Evolutionary conservation across 2,888 invertebrate genomes (phyloP).

Genomic region (Drosophila kuntzei): DNA sequence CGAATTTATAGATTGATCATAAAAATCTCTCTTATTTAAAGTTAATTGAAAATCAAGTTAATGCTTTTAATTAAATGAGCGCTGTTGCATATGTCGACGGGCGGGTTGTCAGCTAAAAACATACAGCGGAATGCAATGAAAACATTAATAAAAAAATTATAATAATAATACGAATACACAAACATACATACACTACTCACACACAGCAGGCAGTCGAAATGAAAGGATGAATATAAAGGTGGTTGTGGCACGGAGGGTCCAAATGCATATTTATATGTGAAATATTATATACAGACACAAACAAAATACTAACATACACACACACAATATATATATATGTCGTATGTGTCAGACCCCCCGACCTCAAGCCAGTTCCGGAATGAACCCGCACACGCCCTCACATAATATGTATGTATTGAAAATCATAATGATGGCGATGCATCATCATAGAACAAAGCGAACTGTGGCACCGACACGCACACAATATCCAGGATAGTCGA

Average conservation of each 20-base stretch:
- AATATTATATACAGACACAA: conserved; percentile 79
- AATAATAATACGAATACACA: conserved; percentile 37
- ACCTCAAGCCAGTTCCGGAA: conserved; percentile 18
- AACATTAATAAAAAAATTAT: conserved; percentile 56
- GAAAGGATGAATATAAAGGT: conserved; percentile 11
- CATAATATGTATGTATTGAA: conserved; percentile 56
- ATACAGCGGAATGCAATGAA: conserved; percentile 70
- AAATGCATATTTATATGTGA: conserved; percentile 79
- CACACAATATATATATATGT: conserved; percentile 3
- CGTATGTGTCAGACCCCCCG: not conserved
- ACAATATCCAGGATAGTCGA: conserved; percentile 56
- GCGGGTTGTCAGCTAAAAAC: conserved; percentile 64
- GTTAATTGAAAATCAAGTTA: conserved; percentile 82
- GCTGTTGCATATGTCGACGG: conserved; percentile 58
- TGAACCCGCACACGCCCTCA: conserved; percentile 12
- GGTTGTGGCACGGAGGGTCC: conserved; percentile 42
- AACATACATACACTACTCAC: conserved; percentile 51
- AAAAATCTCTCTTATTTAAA: conserved; percentile 64
- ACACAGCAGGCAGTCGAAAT: conserved; percentile 56
- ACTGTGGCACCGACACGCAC: conserved; percentile 74
- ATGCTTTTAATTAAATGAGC: conserved; percentile 78
- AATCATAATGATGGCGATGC: conserved; percentile 81
- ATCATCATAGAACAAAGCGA: conserved; percentile 77
- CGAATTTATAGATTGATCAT: conserved; percentile 36
- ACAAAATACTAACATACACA: conserved; percentile 25